Conservation (phyloP, 1,140 invertebrate species). For the Drosophila watanabei region DNA sequence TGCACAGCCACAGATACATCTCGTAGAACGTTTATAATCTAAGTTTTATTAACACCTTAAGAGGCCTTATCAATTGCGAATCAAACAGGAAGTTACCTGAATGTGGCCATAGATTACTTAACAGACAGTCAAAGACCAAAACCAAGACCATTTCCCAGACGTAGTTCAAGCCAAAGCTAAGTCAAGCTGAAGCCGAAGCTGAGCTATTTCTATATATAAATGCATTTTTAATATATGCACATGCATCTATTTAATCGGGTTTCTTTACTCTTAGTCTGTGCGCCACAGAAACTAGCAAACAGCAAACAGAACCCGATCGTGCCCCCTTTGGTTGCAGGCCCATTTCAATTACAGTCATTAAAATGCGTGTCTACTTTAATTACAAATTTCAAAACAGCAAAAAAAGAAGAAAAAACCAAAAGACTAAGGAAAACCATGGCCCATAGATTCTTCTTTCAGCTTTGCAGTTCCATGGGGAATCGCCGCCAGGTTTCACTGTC, state of each 20-base stretch:
- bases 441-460: slow-evolving; percentile 1
- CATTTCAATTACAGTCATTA: slow-evolving; percentile 64
- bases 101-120: not conserved
- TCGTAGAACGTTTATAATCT: slow-evolving; percentile 1
- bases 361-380: slow-evolving; percentile 64
- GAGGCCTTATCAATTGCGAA: not conserved
- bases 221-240: slow-evolving; percentile 21
- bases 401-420: slow-evolving; percentile 16
- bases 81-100: not conserved
- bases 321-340: slow-evolving; percentile 26
- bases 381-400: slow-evolving; percentile 47
- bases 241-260: slow-evolving; percentile 24
- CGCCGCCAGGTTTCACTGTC: slow-evolving; percentile 25
- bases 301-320: slow-evolving; percentile 8
- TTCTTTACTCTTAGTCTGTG: not conserved
- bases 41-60: not conserved
- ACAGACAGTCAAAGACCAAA: not conserved
- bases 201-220: slow-evolving; percentile 22
- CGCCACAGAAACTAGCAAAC: not conserved
- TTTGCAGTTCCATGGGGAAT: not conserved
- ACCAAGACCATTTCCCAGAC: not conserved
- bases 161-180: not conserved
- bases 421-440: not conserved
- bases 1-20: not conserved
- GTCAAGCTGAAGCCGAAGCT: not conserved